These are phyloP conservation scores for Orthosia gracilis DNA, from an alignment of 2,888 invertebrate genomes.

Conservation along the genomic window DNA sequence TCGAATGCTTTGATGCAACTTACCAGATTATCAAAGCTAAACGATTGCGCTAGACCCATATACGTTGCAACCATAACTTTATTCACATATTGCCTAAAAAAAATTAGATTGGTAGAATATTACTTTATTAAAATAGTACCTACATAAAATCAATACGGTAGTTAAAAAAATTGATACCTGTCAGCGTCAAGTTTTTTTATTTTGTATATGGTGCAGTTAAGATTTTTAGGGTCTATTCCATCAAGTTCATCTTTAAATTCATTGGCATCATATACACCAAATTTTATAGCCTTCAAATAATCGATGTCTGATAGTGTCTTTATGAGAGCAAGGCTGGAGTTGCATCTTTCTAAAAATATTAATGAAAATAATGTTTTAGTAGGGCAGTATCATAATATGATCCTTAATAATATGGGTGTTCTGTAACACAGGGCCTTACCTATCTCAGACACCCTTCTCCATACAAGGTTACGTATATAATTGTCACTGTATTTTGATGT, in stretches of 20 bases:
- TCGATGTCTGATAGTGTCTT: constrained; percentile 73
- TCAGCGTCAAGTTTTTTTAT: constrained; percentile 80
- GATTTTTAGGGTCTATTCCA: constrained; percentile 70
- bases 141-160: neutral
- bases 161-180: constrained; percentile 69
- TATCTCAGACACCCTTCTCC: too few relatives aligned
- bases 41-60: constrained; percentile 14
- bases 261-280: constrained; percentile 58
- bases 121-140: neutral
- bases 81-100: constrained; percentile 45
- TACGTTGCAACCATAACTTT: constrained; percentile 41
- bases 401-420: too few relatives aligned
- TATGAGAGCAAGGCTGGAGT: constrained; percentile 71
- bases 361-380: constrained; percentile 6
- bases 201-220: constrained; percentile 76
- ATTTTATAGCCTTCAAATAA: constrained; percentile 73
- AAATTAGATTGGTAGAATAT: neutral
- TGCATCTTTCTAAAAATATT: constrained; percentile 74
- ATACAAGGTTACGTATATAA: too few relatives aligned
- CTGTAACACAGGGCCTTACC: too few relatives aligned
- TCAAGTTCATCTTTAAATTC: constrained; percentile 72
- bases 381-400: too few relatives aligned
- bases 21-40: constrained; percentile 25
- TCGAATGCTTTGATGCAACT: constrained; percentile 18
- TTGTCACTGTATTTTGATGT: too few relatives aligned